Conservation (phyloP, 2,888 invertebrate species). For the Lasioglossum lativentre region DNA sequence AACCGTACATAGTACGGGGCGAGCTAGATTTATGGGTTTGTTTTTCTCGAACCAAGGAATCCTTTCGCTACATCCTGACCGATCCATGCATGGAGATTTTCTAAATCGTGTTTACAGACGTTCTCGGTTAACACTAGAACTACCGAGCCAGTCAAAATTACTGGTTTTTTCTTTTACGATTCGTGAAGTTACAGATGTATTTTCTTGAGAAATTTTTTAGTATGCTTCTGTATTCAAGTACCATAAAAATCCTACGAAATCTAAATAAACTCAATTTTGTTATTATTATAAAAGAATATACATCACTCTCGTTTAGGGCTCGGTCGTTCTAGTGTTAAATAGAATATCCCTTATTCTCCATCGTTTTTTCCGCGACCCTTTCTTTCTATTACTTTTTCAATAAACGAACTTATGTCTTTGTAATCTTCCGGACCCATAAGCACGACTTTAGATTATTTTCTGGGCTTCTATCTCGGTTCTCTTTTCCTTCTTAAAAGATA, state of each 20-base stretch:
- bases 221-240: too few relatives aligned
- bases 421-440: not conserved
- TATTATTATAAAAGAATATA: too few relatives aligned
- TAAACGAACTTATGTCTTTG: not conserved
- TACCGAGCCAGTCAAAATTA: too few relatives aligned
- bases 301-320: too few relatives aligned
- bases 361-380: not conserved
- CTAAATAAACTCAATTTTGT: too few relatives aligned
- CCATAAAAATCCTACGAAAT: too few relatives aligned
- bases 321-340: too few relatives aligned
- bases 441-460: not conserved
- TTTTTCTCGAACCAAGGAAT: slow-evolving; percentile 2
- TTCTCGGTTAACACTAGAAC: too few relatives aligned
- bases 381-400: not conserved
- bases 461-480: not conserved
- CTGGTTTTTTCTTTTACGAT: too few relatives aligned
- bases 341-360: not conserved
- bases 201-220: too few relatives aligned
- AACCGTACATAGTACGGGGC: not conserved
- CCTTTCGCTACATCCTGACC: not conserved
- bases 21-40: slow-evolving; percentile 1
- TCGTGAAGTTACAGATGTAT: too few relatives aligned
- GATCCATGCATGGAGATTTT: not conserved
- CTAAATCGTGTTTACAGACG: not conserved
- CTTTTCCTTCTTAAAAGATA: not conserved